These are phyloP conservation scores for Heterohyrax brucei DNA, from an alignment of 2,797 vertebrate genomes.

Conservation along the genomic window DNA sequence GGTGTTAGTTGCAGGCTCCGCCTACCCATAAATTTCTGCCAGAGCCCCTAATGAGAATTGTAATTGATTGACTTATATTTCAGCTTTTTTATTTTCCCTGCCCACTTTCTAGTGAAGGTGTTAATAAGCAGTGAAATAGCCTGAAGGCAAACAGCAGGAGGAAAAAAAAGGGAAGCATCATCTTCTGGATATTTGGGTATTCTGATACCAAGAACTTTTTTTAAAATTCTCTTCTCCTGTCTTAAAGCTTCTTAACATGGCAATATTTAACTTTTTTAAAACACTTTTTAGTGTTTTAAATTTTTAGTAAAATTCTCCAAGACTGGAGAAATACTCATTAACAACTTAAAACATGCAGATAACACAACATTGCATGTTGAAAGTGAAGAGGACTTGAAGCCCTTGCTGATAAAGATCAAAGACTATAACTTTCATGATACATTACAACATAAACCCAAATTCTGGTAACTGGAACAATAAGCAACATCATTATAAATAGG, in stretches of 20 bases:
- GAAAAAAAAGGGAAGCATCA: neutral
- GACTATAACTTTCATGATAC: too few species aligned
- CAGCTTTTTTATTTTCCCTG: slow-evolving; percentile 45
- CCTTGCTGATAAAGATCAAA: too few species aligned
- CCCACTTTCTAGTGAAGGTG: slow-evolving; percentile 71
- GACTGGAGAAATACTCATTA: too few species aligned
- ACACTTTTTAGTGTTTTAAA: too few species aligned
- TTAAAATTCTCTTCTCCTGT: neutral
- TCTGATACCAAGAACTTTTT: slow-evolving; percentile 53
- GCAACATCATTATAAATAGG: too few species aligned
- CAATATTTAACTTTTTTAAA: slow-evolving; percentile 46
- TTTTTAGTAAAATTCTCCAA: too few species aligned
- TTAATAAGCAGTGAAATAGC: slow-evolving; percentile 81
- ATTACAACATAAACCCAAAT: too few species aligned
- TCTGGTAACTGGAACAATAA: too few species aligned
- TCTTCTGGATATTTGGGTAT: slow-evolving; percentile 38
- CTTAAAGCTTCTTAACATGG: slow-evolving; percentile 27
- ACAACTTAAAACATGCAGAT: too few species aligned
- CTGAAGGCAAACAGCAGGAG: slow-evolving; percentile 67
- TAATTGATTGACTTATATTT: slow-evolving; percentile 78
- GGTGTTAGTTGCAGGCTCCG: neutral
- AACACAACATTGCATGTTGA: too few species aligned
- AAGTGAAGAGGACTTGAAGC: too few species aligned
- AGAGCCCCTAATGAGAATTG: slow-evolving; percentile 75
- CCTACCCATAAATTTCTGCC: slow-evolving; percentile 26